Base-by-base conservation (phyloP, 2,888 invertebrate genomes). In the Thysanoteuthis rhombus region DNA sequence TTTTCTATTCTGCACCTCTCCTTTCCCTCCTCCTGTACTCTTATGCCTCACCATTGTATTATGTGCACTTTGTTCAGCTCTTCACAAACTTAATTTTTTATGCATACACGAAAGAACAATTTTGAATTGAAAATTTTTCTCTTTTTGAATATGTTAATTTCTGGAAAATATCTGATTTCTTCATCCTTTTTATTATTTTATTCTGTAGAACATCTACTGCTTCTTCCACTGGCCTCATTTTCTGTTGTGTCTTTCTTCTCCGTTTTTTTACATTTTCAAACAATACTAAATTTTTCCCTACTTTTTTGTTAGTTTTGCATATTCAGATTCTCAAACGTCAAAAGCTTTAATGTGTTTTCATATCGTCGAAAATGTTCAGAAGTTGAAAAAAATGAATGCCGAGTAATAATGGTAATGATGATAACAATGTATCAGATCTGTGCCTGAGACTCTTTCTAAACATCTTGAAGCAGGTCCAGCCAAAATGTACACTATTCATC, bases 21-120 rank as follows among this genome's bases (percentile, higher is more conserved):
- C 58, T 4, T 3, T 75, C n/a, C 75, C 75, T 75, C 4, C 36
- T 25, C n/a, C n/a, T n/a, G 75, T 36, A 75, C 75, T 75, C n/a
- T 75, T 75, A n/a, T 75, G n/a, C n/a, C 16, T 12, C n/a, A n/a
- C 75, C 75, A 75, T 75, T n/a, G n/a, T 75, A n/a, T 75, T 12
- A 75, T n/a, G 75, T 75, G 75, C n/a, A 36, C n/a, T 75, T 75
- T 12, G 36, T 75, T 75, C n/a, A 4, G n/a, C 75, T 75, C 75
- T 75, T 36, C n/a, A 10, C n/a, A 75, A 75, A n/a, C n/a, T 75
- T n/a, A n/a, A n/a, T 75, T 75, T 75, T 75, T 75, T 16, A n/a
- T n/a, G n/a, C n/a, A n/a, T n/a, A n/a, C n/a, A 75, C 75, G 75
- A 75, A 75, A 75, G 75, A 75, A 75, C 75, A 75, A 75, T 75